Percentiles rank a stretch among this genome's conserved stretches.
Conservation (phyloP, 2,888 invertebrate species). For the Gryllus longicercus region DNA sequence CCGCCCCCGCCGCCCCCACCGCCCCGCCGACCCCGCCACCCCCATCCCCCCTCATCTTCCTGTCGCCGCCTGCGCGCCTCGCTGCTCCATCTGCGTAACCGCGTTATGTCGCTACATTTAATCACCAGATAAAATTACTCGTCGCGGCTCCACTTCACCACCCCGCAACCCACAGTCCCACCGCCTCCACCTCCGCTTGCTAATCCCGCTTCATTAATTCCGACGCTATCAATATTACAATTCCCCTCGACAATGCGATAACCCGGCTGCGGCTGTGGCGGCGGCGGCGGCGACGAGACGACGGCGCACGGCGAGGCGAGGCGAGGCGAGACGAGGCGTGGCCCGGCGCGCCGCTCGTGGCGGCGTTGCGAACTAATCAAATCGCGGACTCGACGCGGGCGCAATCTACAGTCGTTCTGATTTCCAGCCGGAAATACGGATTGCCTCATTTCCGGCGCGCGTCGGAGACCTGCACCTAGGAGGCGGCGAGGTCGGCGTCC, state of each 20-base stretch:
- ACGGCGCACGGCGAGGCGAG: too few relatives aligned
- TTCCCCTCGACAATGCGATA: slow-evolving; percentile 8
- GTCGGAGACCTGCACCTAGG: too few relatives aligned
- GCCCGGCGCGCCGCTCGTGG: background rate
- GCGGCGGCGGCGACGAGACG: background rate
- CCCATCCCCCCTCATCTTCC: background rate
- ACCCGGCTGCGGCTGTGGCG: background rate
- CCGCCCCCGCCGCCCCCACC: background rate
- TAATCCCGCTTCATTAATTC: slow-evolving; percentile 17
- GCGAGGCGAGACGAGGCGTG: too few relatives aligned
- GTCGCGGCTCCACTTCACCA: background rate
- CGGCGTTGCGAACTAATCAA: background rate
- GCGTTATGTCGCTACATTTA: slow-evolving; percentile 9
- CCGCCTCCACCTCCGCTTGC: background rate
- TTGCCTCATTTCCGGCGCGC: background rate
- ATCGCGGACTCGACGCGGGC: background rate
- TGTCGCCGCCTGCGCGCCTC: background rate
- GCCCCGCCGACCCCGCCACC: background rate
- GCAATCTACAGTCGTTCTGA: slow-evolving; percentile 9
- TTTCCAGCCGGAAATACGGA: slow-evolving; percentile 3
- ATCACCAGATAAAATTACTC: slow-evolving; percentile 17
- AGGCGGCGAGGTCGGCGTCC: too few relatives aligned
- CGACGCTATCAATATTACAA: slow-evolving; percentile 17
- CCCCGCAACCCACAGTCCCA: background rate
- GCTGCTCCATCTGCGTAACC: background rate